Evolutionary conservation across 2,113 vertebrate species (phyloP).

Genomic region (Nansenia antarctica): DNA sequence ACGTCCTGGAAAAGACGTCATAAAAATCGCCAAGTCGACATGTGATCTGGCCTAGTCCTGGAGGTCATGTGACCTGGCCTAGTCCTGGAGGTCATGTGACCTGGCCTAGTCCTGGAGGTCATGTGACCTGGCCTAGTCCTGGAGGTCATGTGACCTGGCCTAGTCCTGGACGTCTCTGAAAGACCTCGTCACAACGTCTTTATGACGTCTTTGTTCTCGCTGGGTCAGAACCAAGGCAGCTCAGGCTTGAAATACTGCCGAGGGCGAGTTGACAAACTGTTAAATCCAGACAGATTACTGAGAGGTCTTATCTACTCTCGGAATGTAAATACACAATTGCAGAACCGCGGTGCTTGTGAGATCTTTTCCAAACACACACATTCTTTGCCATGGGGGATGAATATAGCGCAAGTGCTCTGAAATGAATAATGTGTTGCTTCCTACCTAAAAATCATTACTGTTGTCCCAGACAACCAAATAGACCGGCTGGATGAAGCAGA

Average conservation of each 20-base stretch:
- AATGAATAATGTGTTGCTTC: conserved; percentile 45
- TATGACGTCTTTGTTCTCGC: too few relatives aligned
- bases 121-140: too few relatives aligned
- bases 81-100: too few relatives aligned
- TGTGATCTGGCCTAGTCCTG: too few relatives aligned
- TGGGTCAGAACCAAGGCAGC: too few relatives aligned
- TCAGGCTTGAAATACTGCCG: conserved; percentile 41
- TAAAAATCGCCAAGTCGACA: too few relatives aligned
- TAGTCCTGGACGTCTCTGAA: too few relatives aligned
- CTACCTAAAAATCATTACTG: conserved; percentile 51
- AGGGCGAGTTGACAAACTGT: conserved; percentile 52
- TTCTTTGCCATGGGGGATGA: conserved; percentile 36
- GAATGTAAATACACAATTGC: conserved; percentile 67
- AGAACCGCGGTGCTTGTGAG: conserved; percentile 38
- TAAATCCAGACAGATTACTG: conserved; percentile 63
- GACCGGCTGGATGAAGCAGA: conserved; percentile 22
- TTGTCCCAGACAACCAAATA: conserved; percentile 22
- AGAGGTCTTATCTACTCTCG: conserved; percentile 57
- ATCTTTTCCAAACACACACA: conserved; percentile 63
- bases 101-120: too few relatives aligned
- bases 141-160: too few relatives aligned
- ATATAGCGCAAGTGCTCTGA: conserved; percentile 29
- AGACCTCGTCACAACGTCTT: too few relatives aligned
- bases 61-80: too few relatives aligned
- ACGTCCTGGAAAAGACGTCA: too few relatives aligned